Evolutionary conservation across 2,888 invertebrate genomes (phyloP), one percentile per base, ranked within the genome.

Genomic region (Piscicola geometra): DNA sequence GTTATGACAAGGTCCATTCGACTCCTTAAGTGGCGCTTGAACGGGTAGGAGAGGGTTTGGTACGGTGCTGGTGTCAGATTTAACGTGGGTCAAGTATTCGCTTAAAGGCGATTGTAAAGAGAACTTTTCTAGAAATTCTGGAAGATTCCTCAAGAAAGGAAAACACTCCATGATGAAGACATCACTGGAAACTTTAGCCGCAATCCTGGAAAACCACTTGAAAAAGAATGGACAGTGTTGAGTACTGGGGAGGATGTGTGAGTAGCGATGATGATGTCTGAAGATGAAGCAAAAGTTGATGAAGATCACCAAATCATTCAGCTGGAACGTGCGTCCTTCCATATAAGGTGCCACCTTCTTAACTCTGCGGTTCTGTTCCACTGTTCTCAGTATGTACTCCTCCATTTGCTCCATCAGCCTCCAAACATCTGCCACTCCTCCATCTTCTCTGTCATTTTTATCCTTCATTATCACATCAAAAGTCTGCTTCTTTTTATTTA

Each of bases 401-500:
- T 66, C 28, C 41, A 77, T 21, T 81, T 77, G 41, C 5, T 2
- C 3, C 68, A 56, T 56, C n/a, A 56, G 3, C 3, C 9, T 5
- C 3, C 9, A n/a, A 18, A 56, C 5, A 9, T 56, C n/a, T 5
- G 60, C n/a, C 3, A 3, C 3, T 3, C 5, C 21, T 3, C 21
- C 5, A 21, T 56, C 25, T 25, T 56, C n/a, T 25, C 21, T 25
- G n/a, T 5, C 5, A 56, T 89, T 88, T 85, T 96, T 95, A 82
- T 94, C 92, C 79, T 91, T 88, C 0, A 90, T 87, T 71, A 94
- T 84, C 81, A 90, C 90, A n/a, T 86, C 84, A 0, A 94, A 92
- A 75, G 94, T n/a, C 30, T 12, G 9, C 25, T 66, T 47, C 50
- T 30, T 21, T 25, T 35, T 50, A 30, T 60, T 25, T 33, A 18